These are phyloP conservation scores for Oligia strigilis DNA, from an alignment of 2,888 invertebrate genomes.

Conservation along the genomic window DNA sequence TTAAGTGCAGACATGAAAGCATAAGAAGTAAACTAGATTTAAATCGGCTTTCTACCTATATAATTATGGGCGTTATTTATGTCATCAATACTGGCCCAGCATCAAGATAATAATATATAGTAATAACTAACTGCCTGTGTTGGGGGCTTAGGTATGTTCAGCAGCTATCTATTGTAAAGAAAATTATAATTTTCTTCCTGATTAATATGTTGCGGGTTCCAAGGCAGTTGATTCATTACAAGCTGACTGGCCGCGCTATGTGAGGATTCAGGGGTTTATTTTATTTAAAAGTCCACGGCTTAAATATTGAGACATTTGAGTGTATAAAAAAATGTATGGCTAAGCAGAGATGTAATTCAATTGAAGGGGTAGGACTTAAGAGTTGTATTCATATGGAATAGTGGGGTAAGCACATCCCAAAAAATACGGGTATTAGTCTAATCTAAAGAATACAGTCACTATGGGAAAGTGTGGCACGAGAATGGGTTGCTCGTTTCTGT, in stretches of 20 bases:
- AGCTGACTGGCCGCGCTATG: background rate
- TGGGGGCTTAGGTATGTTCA: background rate
- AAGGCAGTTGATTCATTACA: background rate
- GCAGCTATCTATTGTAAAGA: background rate
- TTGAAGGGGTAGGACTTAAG: background rate
- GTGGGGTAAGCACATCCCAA: background rate
- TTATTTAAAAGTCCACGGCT: background rate
- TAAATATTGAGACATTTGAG: background rate
- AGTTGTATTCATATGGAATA: background rate
- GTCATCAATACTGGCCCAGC: conserved; percentile 10
- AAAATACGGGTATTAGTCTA: background rate
- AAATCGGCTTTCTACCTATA: conserved; percentile 5
- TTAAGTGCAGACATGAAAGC: conserved; percentile 25
- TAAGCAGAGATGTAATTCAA: background rate
- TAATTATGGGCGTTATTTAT: conserved; percentile 28
- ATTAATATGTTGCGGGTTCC: background rate
- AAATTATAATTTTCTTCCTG: conserved; percentile 6
- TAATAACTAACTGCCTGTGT: background rate
- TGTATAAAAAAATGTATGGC: background rate
- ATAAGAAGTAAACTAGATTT: conserved; percentile 19
- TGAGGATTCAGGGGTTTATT: background rate
- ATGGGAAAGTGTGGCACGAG: too few relatives aligned
- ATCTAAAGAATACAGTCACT: background rate
- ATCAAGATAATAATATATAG: conserved; percentile 8
- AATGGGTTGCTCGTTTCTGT: too few relatives aligned